Evolutionary conservation across 2,113 vertebrate genomes (phyloP).

Genomic region (Lipotes vexillifer): DNA sequence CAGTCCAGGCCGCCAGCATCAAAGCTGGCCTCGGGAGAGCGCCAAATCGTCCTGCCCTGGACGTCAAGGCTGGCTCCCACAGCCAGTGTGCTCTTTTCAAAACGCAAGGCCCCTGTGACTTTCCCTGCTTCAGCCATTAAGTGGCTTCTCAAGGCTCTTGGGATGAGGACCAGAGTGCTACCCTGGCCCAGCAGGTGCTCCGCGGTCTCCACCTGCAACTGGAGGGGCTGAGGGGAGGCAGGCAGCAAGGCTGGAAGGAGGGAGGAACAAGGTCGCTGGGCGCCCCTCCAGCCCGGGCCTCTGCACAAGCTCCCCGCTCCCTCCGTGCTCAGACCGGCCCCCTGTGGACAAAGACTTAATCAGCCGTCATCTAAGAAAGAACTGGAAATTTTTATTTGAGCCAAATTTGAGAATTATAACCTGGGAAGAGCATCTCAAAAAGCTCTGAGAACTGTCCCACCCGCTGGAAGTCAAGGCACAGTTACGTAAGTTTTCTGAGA

Average conservation of each 20-base stretch:
- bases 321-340: not conserved
- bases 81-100: not conserved
- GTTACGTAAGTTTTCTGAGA: not conserved
- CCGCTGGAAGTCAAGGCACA: not conserved
- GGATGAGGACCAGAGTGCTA: not conserved
- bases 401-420: not conserved
- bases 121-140: not conserved
- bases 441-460: not conserved
- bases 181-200: no score
- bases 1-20: no score
- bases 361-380: not conserved
- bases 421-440: not conserved
- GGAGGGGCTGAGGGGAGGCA: not conserved
- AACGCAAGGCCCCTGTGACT: not conserved
- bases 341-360: not conserved
- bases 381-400: not conserved
- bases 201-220: fast-evolving
- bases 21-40: not conserved
- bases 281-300: not conserved
- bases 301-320: not conserved
- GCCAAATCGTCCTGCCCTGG: no score
- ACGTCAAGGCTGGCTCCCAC: not conserved
- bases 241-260: not conserved
- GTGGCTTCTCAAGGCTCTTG: not conserved
- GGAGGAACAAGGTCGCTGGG: fast-evolving